Base-by-base conservation (phyloP, 2,888 invertebrate species). In the Drosophila koepferae region DNA sequence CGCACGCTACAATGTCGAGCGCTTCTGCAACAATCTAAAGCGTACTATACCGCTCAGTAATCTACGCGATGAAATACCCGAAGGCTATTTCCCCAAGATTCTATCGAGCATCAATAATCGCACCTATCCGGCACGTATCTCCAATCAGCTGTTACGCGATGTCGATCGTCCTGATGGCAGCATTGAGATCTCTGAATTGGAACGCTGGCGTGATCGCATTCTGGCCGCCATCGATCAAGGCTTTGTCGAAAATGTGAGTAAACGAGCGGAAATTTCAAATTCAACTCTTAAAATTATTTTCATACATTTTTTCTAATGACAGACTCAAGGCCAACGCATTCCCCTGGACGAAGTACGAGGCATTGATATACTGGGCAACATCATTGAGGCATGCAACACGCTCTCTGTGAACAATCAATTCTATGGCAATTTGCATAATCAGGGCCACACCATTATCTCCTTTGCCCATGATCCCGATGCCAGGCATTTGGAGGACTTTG, bases 11-110 rank as follows among this genome's bases (percentile, higher is more conserved):
- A 97, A 97, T 90, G 93, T 95, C 64, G 97, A 97, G 91, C 95
- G 97, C 44, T 94, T 97, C 9, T 95, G 95, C 91, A 97, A 97
- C 89, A 93, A 94, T 16, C 91, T 97, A 65, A 94, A 94, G 41
- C 94, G 96, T 31, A 95, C 95, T 0, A 94, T 94, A 78, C 94
- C 95, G 12, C 94, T 96, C 58, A 94, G 94, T 72, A 95, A 96
- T 91, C 95, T 96, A 92, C 94, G 95, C 12, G 95, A 95, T 7
- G 95, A 96, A 0, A 95, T 97, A 59, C 93, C 94, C 0, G 97
- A 97, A 90, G 97, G 96, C 0, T 97, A 97, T 90, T 97, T 96
- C 93, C 96, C 97, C 0, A 97, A 97, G 93, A 93, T 97, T 44
- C 95, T 97, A 92, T 96, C 96, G 72, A 92, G 92, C 59, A 67